Base-by-base conservation (phyloP, 2,797 vertebrate species). In the Sebastolobus altivelis region DNA sequence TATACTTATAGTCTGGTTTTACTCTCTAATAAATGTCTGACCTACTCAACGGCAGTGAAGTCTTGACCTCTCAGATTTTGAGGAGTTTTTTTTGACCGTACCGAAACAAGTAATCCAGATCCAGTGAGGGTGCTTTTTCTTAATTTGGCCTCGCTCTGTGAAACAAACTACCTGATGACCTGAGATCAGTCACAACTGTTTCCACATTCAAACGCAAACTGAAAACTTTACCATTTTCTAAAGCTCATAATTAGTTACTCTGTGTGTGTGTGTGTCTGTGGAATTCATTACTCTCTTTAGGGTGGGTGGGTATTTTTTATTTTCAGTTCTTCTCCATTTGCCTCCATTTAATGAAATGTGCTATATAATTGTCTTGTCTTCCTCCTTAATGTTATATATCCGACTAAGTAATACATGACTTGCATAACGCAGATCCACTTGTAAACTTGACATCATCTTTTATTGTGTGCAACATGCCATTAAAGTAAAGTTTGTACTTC, bases 141-240 rank as follows among this genome's bases (percentile, higher is more conserved):
- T 43, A 43, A 43, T 58, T 58, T 58, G 56, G 25, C 29, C 14
- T 4, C 13, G 22, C 16, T 60, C 14, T 61, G 31, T 61, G 18
- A 61, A 11, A 33, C 59, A 35, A 61, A 35, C 1, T 13, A n/a
- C 31, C 58, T 31, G 16, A 33, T 60, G 58, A 60, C 31, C 59
- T 61, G 31, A 62, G 59, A 61, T 61, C 59, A 61, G 59, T 61
- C 59, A 12, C 33, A 62, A n/a, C 20, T 61, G 10, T 61, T 16
- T 18, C 4, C 54, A 56, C 55, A 56, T 13, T 56, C 12, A 13
- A 56, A 56, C 16, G 43, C 22, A 56, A 27, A 56, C 22, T 55
- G 12, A 55, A 14, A 27, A 27, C 22, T 1, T 55, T 54, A 43
- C 9, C 5, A 56, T 58, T 29, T 16, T 31, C 25, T 16, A 8